Conservation (phyloP, 2,797 vertebrate species). For the Tenualosa thibaudeaui region DNA sequence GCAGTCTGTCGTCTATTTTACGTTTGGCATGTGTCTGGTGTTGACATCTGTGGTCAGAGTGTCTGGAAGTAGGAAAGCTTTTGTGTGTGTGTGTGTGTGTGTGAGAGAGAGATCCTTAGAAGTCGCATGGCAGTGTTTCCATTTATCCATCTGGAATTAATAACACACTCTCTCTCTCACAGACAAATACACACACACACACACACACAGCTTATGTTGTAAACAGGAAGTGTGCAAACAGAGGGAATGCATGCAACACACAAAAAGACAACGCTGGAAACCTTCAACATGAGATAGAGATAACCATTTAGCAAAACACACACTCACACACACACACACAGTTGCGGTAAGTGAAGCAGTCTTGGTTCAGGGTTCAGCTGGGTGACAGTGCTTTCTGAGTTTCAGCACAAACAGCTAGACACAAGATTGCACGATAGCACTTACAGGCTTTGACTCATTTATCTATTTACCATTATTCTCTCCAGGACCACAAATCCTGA, state of each 20-base stretch:
- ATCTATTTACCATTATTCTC: background rate
- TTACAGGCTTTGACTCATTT: background rate
- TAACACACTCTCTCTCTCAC: background rate
- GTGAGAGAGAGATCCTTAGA: background rate
- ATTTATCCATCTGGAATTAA: background rate
- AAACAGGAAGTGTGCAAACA: constrained; percentile 48
- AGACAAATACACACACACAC: background rate
- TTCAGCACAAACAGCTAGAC: background rate
- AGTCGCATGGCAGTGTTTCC: constrained; percentile 18
- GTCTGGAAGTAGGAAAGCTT: background rate
- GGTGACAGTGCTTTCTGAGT: background rate
- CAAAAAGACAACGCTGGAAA: constrained; percentile 2
- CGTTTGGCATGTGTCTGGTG: constrained; percentile 18
- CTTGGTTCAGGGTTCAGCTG: background rate
- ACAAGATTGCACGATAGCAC: background rate
- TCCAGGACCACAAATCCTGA: background rate
- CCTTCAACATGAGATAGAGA: background rate
- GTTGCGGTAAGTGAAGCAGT: background rate
- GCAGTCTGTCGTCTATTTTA: background rate
- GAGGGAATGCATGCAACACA: constrained; percentile 31
- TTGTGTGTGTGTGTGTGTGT: background rate
- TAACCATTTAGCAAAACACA: background rate
- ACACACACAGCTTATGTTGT: constrained; percentile 38
- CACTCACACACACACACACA: constrained; percentile 26
- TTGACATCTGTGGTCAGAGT: constrained; percentile 20